Percentiles rank a stretch among this genome's conserved stretches.
Evolutionary conservation across 2,113 vertebrate species (phyloP).

Genomic region (Pipra filicauda): DNA sequence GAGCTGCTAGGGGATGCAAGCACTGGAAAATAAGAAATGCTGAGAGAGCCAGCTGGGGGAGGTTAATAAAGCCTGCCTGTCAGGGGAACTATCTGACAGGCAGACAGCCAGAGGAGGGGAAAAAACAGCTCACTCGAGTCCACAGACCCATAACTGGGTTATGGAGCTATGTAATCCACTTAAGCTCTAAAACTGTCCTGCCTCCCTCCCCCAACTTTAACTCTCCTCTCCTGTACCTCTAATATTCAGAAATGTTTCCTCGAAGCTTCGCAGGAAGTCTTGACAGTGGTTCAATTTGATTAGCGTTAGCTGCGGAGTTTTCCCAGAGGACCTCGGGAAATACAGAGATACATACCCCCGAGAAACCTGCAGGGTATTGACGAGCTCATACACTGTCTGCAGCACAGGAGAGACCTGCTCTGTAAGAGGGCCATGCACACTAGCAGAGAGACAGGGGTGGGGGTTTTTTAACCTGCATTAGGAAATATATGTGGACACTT

Average conservation of each 20-base stretch:
- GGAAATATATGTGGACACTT: background rate
- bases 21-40: conserved; percentile 35
- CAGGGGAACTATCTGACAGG: conserved; percentile 58
- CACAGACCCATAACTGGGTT: conserved; percentile 52
- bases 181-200: conserved; percentile 61
- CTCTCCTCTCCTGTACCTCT: conserved; percentile 42
- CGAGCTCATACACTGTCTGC: background rate
- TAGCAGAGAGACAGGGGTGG: background rate
- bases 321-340: conserved; percentile 43
- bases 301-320: conserved; percentile 10
- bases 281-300: conserved; percentile 53
- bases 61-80: conserved; percentile 56
- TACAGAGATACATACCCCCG: background rate
- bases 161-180: conserved; percentile 69
- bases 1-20: conserved; percentile 1
- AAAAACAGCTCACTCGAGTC: conserved; percentile 48
- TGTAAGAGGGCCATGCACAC: background rate
- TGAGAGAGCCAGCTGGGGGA: conserved; percentile 38
- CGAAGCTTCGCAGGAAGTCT: conserved; percentile 55
- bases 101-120: conserved; percentile 55
- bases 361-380: conserved; percentile 16
- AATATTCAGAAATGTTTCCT: conserved; percentile 47
- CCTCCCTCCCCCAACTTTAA: conserved; percentile 52
- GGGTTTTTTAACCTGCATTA: background rate
- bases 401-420: background rate